Base-by-base conservation (phyloP, 2,797 vertebrate genomes). In the Podarcis lilfordi region DNA sequence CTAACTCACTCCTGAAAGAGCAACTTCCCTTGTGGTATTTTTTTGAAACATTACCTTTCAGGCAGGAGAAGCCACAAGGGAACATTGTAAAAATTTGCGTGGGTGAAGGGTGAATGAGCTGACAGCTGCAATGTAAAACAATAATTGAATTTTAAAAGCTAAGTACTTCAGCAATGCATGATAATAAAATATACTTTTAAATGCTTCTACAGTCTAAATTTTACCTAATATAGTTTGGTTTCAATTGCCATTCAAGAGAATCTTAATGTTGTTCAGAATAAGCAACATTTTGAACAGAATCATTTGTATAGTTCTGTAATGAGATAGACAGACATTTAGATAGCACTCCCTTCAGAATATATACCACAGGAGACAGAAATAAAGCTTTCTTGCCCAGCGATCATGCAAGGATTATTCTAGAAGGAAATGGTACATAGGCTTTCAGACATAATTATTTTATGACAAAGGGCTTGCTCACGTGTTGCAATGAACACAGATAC, bases 81-180 rank as follows among this genome's bases (percentile, higher is more conserved):
- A 90, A 27, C 0, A 0, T 19, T 82, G 77, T 91, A 88, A 91
- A 94, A 92, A 91, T 82, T 43, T 76, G 86, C 84, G 81, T 2
- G 81, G 93, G 86, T 91, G 84, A 94, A 93, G 84, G 87, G 89
- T 92, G 84, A 91, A 89, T 87, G 85, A 95, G 82, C 89, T 93
- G 93, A 93, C 89, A 94, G 89, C 82, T 90, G 86, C 0, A 0
- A 89, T 92, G 90, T 91, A 91, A 95, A 95, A 93, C 88, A 95
- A 64, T 93, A 93, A 93, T 88, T 95, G 92, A 93, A 91, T 93
- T 89, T 93, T 93, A 92, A 95, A 92, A 92, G 88, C 91, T 93
- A 87, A 79, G 79, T 86, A 87, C 78, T 91, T 86, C 74, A 72
- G 89, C 89, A 93, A 92, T 92, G 91, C 89, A 86, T 61, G 91